A percentile compares a stretch with the other conserved stretches of the same genome.
phyloP scores from a whole-genome alignment of 2,888 invertebrate genomes.

The Salpingus planirostris region DNA sequence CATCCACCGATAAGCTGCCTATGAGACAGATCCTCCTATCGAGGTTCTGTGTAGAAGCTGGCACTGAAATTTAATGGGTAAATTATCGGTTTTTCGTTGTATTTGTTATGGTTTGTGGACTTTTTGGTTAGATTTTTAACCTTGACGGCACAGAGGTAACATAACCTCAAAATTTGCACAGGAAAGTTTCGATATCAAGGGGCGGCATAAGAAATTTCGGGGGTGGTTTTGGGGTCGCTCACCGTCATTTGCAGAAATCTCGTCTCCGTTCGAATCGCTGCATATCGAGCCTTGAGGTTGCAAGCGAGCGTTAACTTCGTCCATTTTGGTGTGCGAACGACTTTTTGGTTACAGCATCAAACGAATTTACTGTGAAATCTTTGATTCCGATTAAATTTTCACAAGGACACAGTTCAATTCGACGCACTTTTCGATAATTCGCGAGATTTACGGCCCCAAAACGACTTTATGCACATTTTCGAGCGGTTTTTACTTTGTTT shows the following conservation, averaged over 20 bases:
- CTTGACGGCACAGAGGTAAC: conserved; percentile 25
- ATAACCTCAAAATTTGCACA: conserved; percentile 25
- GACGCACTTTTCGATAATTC: neutral
- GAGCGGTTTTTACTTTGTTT: conserved; percentile 33
- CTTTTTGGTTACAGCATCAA: conserved; percentile 33
- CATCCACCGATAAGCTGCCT: conserved; percentile 49
- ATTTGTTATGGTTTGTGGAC: too few species aligned
- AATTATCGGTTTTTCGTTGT: too few species aligned
- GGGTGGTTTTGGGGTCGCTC: conserved; percentile 15
- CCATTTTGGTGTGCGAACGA: conserved; percentile 38
- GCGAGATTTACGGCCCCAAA: conserved; percentile 13
- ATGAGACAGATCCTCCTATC: conserved; percentile 50
- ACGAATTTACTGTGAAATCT: too few species aligned
- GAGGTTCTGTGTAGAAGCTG: neutral
- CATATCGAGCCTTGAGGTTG: conserved; percentile 38
- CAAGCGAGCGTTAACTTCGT: conserved; percentile 38
- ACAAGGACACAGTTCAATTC: neutral
- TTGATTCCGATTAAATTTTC: too few species aligned
- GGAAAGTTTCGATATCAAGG: conserved; percentile 2
- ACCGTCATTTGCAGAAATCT: conserved; percentile 34
- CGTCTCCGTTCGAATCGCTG: conserved; percentile 39
- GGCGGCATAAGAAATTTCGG: neutral
- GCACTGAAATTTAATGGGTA: neutral
- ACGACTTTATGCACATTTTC: conserved; percentile 31
- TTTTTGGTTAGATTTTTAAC: too few species aligned